phyloP scores from a whole-genome alignment of 1,140 invertebrate genomes.

The Pectinophora gossypiella region DNA sequence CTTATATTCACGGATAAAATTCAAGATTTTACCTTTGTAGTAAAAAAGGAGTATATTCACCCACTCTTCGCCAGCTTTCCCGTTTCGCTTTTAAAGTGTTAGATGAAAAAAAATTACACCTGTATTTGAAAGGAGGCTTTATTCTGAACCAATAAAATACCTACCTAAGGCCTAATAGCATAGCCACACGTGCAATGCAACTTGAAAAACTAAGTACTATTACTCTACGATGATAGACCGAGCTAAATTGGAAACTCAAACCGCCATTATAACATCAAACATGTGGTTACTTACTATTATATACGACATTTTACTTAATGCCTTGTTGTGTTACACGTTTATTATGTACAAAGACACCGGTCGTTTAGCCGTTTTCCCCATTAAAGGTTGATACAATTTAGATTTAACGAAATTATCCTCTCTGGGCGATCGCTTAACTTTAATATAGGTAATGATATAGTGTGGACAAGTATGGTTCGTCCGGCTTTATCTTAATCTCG shows the following conservation, averaged over 20 bases:
- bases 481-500: constrained; percentile 53
- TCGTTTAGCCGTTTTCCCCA: constrained; percentile 26
- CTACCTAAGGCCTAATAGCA: too few relatives aligned
- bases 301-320: not conserved
- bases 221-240: too few relatives aligned
- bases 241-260: not conserved
- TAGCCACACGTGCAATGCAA: too few relatives aligned
- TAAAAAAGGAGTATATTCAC: too few relatives aligned
- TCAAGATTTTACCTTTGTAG: too few relatives aligned
- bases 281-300: not conserved
- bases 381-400: constrained; percentile 48
- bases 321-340: not conserved
- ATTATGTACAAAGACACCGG: constrained; percentile 27
- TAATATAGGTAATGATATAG: constrained; percentile 52
- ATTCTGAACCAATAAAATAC: too few relatives aligned
- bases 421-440: constrained; percentile 28
- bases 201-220: not conserved
- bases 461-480: constrained; percentile 33
- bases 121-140: too few relatives aligned
- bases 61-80: too few relatives aligned
- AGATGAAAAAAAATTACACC: too few relatives aligned
- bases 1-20: too few relatives aligned
- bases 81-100: too few relatives aligned
- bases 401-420: constrained; percentile 40
- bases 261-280: not conserved